Evolutionary conservation across 2,797 vertebrate species (phyloP).

Genomic region (Morus bassanus): DNA sequence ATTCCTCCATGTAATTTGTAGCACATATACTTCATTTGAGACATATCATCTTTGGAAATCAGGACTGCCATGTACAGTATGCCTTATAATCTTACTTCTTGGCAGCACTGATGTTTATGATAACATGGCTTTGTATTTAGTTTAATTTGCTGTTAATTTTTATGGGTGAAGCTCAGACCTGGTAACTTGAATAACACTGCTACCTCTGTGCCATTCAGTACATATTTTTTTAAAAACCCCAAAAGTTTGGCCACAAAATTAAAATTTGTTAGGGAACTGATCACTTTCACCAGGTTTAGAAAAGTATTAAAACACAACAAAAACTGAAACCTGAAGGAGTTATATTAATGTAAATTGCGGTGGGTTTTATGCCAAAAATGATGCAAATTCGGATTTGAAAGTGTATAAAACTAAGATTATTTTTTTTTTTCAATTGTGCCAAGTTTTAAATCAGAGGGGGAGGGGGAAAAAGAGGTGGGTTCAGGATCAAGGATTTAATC

Average conservation of each 20-base stretch:
- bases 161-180: background rate
- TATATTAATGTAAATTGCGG: background rate
- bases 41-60: background rate
- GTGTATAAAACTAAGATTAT: background rate
- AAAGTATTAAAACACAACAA: background rate
- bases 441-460: slow-evolving; percentile 34
- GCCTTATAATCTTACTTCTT: background rate
- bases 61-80: background rate
- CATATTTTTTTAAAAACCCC: background rate
- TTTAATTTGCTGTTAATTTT: background rate
- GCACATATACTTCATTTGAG: background rate
- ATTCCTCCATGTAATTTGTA: background rate
- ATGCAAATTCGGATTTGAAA: background rate
- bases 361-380: background rate
- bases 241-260: background rate
- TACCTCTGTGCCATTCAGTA: background rate
- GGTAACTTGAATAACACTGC: background rate
- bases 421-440: background rate
- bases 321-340: background rate
- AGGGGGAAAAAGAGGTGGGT: slow-evolving; percentile 22
- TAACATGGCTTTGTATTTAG: background rate
- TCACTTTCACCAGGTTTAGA: background rate
- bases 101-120: background rate
- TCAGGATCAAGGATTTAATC: slow-evolving; percentile 60
- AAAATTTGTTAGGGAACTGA: background rate